A percentile compares a stretch with the other conserved stretches of the same genome.
These are phyloP conservation scores for Boloria selene DNA, from an alignment of 2,888 invertebrate genomes.

Conservation along the genomic window DNA sequence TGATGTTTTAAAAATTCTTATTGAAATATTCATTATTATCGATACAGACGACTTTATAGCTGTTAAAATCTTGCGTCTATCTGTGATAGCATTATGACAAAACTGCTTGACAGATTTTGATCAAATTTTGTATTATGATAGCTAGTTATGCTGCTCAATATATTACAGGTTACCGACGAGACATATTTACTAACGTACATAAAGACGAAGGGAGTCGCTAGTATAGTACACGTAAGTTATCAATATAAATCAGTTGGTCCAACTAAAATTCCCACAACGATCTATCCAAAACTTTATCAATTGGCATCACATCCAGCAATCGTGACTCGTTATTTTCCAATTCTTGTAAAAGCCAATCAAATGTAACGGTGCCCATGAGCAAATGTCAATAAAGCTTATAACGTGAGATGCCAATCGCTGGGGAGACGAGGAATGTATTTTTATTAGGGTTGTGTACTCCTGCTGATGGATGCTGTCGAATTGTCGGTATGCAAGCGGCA, in stretches of 20 bases:
- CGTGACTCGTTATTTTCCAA: constrained; percentile 57
- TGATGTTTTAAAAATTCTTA: too few relatives aligned
- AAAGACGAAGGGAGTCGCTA: too few relatives aligned
- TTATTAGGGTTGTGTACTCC: constrained; percentile 30
- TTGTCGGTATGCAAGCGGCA: constrained; percentile 17
- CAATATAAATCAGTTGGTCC: neutral
- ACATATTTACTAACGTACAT: too few relatives aligned
- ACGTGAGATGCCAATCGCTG: constrained; percentile 45
- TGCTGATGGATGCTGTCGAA: constrained; percentile 28
- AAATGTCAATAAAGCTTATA: constrained; percentile 62
- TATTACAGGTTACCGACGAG: too few relatives aligned
- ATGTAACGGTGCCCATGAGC: constrained; percentile 55
- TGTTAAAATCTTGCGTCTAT: too few relatives aligned
- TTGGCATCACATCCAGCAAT: constrained; percentile 34
- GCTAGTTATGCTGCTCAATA: too few relatives aligned
- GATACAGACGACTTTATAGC: too few relatives aligned
- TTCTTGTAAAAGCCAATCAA: constrained; percentile 71
- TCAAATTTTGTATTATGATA: too few relatives aligned
- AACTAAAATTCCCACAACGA: constrained; percentile 19
- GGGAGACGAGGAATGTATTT: constrained; percentile 28
- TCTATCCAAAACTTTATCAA: constrained; percentile 33
- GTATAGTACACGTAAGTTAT: neutral
- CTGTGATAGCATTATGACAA: too few relatives aligned
- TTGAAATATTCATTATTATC: too few relatives aligned
- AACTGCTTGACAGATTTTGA: too few relatives aligned